Conservation (phyloP, 2,113 vertebrate species). For the Gallinago undulata region DNA sequence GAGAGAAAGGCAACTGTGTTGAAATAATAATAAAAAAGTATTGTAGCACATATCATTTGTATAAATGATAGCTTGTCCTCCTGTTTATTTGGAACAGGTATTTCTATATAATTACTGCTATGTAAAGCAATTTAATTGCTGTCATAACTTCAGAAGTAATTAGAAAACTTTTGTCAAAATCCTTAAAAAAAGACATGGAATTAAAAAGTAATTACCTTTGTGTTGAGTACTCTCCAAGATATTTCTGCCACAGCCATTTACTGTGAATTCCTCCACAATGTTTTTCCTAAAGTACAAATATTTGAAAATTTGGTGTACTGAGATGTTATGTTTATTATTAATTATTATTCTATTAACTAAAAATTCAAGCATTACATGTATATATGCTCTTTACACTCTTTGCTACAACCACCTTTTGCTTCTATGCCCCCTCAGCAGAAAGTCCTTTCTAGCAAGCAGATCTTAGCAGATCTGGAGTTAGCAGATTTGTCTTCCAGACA, state of each 20-base stretch:
- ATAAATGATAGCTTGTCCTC: background rate
- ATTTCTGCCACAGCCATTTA: background rate
- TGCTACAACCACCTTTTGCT: no score
- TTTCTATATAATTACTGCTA: background rate
- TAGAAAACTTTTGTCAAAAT: background rate
- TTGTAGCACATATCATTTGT: background rate
- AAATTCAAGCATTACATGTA: no score
- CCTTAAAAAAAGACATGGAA: background rate
- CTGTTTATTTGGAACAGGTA: background rate
- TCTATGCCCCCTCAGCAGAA: background rate
- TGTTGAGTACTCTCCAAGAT: background rate
- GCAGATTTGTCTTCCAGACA: background rate
- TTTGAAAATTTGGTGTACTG: background rate
- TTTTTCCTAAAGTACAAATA: background rate
- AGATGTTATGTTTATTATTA: no score
- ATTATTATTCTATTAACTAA: no score
- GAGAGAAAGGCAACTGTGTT: background rate
- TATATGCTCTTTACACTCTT: no score
- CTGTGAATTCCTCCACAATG: background rate
- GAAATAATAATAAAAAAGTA: background rate
- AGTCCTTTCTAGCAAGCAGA: background rate
- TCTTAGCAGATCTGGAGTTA: background rate
- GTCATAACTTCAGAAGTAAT: background rate
- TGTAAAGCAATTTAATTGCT: background rate
- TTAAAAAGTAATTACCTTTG: background rate